Base-by-base conservation (phyloP, 2,113 vertebrate genomes). In the Rhinolophus ferrumequinum region DNA sequence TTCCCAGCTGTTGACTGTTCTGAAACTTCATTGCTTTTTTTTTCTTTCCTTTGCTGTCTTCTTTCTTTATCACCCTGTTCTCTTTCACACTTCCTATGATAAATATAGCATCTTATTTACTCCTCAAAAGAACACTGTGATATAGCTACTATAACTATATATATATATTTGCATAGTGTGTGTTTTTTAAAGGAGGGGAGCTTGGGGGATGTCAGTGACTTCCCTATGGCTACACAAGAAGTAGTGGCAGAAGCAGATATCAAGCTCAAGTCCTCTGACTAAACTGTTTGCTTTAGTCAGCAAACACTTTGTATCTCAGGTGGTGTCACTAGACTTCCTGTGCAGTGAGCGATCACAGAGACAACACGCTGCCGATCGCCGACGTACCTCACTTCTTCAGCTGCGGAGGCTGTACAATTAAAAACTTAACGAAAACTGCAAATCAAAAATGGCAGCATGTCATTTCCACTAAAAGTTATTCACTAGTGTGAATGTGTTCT, bases 401-500 rank as follows among this genome's bases (percentile, higher is more conserved):
- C 18, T 35, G 41, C 38, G 72, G 22, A 94, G 60, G 47, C 12
- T 88, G 13, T 76, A 52, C 75, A 79, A 33, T 38, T 56, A 33
- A 93, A 88, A 67, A 33, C 12, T 60, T 21, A 73, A 73, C 47
- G 15, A 72, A 85, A 96, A 60, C 52, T 44, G 5, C 11, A 60
- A 84, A 84, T 12, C 22, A 88, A 54, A 93, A 56, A 44, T 80
- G 38, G 0, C 60, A 70, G 26, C 12, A 79, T 75, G 28, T 52
- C 8, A 60, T 82, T 90, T 88, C 12, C 58, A 62, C 50, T 67
- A 12, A 50, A 86, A 76, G 35, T 3, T 50, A 1, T 38, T n/a
- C 4, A 26, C 0, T 1, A 8, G 28, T 72, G 3, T 56, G 2
- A 66, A 28, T 1, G 33, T 21, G 15, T 24, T 75, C 24, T 2